Evolutionary conservation across 1,140 invertebrate species (phyloP).

Genomic region (Calliopsis andreniformis): DNA sequence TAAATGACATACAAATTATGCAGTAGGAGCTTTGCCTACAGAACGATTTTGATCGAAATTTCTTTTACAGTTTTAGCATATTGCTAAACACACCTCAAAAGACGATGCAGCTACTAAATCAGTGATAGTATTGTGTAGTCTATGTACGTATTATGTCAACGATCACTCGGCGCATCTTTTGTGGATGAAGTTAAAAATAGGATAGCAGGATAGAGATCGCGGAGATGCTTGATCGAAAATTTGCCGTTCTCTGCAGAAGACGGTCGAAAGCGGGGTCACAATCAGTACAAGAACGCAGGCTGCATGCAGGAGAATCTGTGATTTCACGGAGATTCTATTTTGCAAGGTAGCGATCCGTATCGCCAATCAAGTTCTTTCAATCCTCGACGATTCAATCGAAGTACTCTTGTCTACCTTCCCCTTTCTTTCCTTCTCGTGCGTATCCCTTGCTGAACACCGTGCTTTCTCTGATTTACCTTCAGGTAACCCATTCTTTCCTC

Average conservation of each 20-base stretch:
- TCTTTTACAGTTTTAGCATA: too few relatives aligned
- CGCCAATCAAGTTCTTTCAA: slow-evolving; percentile 60
- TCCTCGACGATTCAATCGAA: slow-evolving; percentile 49
- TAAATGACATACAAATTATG: too few relatives aligned
- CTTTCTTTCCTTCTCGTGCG: neutral
- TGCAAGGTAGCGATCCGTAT: slow-evolving; percentile 54
- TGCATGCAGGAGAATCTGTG: slow-evolving; percentile 28
- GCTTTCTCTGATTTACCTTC: slow-evolving; percentile 46
- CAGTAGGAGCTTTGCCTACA: too few relatives aligned
- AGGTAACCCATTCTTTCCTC: slow-evolving; percentile 1
- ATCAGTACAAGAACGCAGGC: slow-evolving; percentile 26
- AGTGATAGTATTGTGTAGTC: slow-evolving; percentile 4
- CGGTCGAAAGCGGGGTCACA: slow-evolving; percentile 2
- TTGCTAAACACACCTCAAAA: too few relatives aligned
- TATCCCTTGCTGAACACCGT: neutral
- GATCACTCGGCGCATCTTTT: neutral
- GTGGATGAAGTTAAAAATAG: neutral
- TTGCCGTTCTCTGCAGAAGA: neutral
- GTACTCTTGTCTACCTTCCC: slow-evolving; percentile 10
- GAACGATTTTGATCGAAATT: too few relatives aligned
- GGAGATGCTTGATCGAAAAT: slow-evolving; percentile 5
- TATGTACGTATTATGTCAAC: neutral
- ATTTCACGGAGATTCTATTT: slow-evolving; percentile 59
- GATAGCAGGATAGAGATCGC: too few relatives aligned
- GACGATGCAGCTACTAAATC: neutral